These are phyloP conservation scores for Rhadina sibilatrix DNA, from an alignment of 2,113 vertebrate species.

Conservation along the genomic window DNA sequence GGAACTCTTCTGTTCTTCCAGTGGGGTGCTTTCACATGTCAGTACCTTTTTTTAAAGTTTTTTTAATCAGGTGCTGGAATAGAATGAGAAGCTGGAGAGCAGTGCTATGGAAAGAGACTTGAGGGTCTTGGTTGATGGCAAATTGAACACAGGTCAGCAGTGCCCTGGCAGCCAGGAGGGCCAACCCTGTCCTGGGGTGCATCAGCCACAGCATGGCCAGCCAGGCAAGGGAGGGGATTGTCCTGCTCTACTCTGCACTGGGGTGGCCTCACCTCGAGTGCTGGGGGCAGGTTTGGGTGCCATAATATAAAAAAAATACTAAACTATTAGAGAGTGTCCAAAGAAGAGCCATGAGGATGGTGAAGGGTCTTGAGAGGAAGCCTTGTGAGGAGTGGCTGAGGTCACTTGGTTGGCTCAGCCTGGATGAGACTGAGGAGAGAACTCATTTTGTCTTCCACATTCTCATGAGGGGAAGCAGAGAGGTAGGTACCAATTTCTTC, in stretches of 20 bases:
- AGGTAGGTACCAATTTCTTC: background rate
- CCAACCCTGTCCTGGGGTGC: accelerated
- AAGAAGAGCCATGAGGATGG: background rate
- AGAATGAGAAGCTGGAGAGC: background rate
- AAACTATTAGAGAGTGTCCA: background rate
- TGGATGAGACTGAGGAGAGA: background rate
- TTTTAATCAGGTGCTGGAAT: background rate
- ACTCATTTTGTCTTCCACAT: background rate
- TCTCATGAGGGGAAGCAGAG: background rate
- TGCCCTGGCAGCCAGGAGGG: background rate
- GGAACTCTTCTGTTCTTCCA: background rate
- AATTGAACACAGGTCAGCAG: background rate
- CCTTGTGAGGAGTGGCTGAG: background rate
- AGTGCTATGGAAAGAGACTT: background rate
- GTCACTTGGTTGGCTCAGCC: background rate
- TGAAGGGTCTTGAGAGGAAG: background rate
- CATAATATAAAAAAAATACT: background rate
- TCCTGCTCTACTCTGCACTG: background rate
- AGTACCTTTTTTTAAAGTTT: background rate
- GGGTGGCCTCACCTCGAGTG: accelerated
- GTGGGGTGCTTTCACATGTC: background rate
- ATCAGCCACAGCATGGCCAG: background rate
- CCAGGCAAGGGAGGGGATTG: accelerated
- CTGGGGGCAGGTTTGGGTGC: background rate
- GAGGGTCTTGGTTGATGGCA: accelerated